A percentile compares a stretch with the other conserved stretches of the same genome.
Evolutionary conservation across 2,113 vertebrate genomes (phyloP).

Genomic region (Crocuta crocuta): DNA sequence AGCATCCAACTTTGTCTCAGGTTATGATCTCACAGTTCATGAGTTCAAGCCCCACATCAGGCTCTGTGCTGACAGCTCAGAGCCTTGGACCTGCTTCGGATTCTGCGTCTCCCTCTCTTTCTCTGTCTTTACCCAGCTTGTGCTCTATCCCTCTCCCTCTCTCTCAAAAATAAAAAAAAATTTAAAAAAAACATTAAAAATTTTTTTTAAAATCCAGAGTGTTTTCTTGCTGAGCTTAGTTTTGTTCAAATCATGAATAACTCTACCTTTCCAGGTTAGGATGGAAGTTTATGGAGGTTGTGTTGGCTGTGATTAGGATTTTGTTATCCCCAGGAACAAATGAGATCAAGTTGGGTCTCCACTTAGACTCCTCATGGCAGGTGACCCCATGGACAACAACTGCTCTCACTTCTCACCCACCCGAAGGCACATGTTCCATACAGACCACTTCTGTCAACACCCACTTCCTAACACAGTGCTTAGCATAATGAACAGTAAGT

Average conservation of each 20-base stretch:
- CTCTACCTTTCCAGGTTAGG: not conserved
- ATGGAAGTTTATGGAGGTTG: not conserved
- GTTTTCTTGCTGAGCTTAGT: constrained; percentile 6
- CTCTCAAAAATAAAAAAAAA: not conserved
- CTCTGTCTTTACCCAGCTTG: too few relatives aligned
- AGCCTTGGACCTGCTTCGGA: too few relatives aligned
- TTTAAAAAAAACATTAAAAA: not conserved
- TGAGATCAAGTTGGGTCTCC: not conserved
- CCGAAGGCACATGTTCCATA: not conserved
- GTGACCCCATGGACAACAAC: not conserved
- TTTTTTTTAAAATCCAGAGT: not conserved
- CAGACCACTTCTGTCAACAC: not conserved
- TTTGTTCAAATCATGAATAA: not conserved
- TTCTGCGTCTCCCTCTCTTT: too few relatives aligned
- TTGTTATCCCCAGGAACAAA: not conserved
- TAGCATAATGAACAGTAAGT: not conserved
- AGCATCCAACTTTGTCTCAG: too few relatives aligned
- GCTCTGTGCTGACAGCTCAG: too few relatives aligned
- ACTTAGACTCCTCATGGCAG: not conserved
- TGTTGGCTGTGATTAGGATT: not conserved
- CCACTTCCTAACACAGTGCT: not conserved
- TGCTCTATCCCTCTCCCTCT: too few relatives aligned
- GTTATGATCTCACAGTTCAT: too few relatives aligned
- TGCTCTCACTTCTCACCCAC: not conserved
- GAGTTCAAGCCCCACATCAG: too few relatives aligned